Evolutionary conservation across 2,113 vertebrate species (phyloP).

Genomic region (Eolophus roseicapilla): DNA sequence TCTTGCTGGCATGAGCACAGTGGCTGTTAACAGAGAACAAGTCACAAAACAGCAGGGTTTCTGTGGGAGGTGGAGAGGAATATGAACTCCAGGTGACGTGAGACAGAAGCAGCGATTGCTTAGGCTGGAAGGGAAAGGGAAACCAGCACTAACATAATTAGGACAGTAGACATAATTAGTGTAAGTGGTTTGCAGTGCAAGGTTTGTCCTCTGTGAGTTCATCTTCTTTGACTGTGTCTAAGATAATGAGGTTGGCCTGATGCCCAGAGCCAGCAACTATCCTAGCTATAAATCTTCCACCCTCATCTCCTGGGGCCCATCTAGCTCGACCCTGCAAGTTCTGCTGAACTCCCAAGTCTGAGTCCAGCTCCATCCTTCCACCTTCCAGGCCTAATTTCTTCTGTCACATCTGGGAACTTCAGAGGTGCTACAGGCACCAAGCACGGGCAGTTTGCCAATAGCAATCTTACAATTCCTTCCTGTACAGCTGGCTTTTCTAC

Average conservation of each 20-base stretch:
- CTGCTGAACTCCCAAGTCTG: neutral
- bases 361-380: neutral
- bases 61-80: neutral
- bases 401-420: neutral
- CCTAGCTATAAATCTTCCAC: neutral
- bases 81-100: neutral
- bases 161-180: neutral
- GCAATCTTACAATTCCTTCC: neutral
- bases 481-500: neutral
- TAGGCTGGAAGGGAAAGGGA: neutral
- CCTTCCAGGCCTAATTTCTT: neutral
- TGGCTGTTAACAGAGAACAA: neutral
- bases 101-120: neutral
- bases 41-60: neutral
- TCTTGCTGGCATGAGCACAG: neutral
- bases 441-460: neutral
- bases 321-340: neutral
- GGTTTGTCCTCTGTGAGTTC: neutral
- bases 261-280: neutral
- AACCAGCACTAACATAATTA: neutral
- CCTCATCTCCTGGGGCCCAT: neutral
- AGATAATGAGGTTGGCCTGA: conserved; percentile 24
- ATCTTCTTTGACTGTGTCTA: neutral
- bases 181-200: neutral
- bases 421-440: neutral